Evolutionary conservation across 2,113 vertebrate species (phyloP).

Genomic region (Gambusia holbrooki): DNA sequence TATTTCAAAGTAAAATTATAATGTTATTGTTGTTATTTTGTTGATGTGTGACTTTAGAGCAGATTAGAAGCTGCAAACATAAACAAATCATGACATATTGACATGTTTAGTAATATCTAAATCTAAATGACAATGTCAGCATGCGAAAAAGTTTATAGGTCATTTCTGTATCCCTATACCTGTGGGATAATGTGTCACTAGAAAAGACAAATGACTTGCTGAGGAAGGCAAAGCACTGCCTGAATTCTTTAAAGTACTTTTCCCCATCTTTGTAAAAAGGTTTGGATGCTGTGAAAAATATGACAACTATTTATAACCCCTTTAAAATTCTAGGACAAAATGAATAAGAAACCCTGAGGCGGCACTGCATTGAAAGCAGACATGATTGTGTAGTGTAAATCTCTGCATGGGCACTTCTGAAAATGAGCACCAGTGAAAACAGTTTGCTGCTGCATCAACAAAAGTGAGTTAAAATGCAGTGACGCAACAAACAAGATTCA

Average conservation of each 20-base stretch:
- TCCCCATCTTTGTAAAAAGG: not conserved
- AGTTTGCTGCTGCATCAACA: conserved; percentile 1
- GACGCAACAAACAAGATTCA: not conserved
- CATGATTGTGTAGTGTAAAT: not conserved
- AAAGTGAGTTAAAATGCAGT: not conserved
- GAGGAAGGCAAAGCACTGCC: not conserved
- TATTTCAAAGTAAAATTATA: too few relatives aligned
- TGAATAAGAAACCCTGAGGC: not conserved
- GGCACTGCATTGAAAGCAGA: not conserved
- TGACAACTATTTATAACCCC: not conserved
- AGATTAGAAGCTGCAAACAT: not conserved
- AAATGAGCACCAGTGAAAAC: not conserved
- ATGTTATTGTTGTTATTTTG: too few relatives aligned
- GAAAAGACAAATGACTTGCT: not conserved
- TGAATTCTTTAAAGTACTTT: not conserved
- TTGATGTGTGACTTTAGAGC: not conserved
- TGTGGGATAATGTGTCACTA: not conserved
- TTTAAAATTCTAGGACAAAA: not conserved
- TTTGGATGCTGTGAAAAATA: not conserved
- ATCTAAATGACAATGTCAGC: not conserved
- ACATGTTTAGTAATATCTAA: not conserved
- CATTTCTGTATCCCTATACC: not conserved
- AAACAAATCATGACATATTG: not conserved
- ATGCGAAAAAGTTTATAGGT: not conserved
- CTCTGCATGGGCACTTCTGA: not conserved